These are phyloP conservation scores for Garra rufa DNA, from an alignment of 2,113 vertebrate genomes.

Conservation along the genomic window DNA sequence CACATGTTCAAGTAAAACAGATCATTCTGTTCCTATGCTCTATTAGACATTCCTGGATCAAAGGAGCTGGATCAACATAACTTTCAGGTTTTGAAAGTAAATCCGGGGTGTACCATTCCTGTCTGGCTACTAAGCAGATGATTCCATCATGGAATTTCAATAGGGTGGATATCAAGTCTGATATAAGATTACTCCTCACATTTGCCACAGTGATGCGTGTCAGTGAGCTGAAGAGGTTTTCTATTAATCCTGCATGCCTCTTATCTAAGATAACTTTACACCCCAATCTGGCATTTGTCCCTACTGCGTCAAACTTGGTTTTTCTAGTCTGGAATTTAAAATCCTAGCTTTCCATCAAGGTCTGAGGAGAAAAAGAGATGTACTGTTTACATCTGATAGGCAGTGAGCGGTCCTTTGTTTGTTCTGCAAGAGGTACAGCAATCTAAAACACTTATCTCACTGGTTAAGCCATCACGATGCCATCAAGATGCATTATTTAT, in stretches of 20 bases:
- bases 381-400: not conserved
- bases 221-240: not conserved
- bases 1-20: too few species aligned
- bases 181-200: not conserved
- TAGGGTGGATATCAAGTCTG: not conserved
- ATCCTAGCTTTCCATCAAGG: not conserved
- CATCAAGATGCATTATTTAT: not conserved
- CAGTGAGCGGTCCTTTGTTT: not conserved
- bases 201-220: not conserved
- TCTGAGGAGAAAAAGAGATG: not conserved
- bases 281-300: not conserved
- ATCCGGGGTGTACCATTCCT: too few species aligned
- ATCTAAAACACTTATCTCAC: not conserved
- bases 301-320: not conserved
- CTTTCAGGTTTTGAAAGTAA: too few species aligned
- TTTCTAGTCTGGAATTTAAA: not conserved
- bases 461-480: not conserved
- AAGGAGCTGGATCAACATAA: too few species aligned
- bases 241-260: not conserved
- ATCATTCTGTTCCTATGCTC: too few species aligned
- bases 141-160: not conserved
- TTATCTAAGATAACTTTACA: not conserved
- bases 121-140: too few species aligned
- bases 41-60: too few species aligned
- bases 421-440: not conserved